Conservation (phyloP, 2,888 invertebrate species). For the Argyresthia albistria region DNA sequence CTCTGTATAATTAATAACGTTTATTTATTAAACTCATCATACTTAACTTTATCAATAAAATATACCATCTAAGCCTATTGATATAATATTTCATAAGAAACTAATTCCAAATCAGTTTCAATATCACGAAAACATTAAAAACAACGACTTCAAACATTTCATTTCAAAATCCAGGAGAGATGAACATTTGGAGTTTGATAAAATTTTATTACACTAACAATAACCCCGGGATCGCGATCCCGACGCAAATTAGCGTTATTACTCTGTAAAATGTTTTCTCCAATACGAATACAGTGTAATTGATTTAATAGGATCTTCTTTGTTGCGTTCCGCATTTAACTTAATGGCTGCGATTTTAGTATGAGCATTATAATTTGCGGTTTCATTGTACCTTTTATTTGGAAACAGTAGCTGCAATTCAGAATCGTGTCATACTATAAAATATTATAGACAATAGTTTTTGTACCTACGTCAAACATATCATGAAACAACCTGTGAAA, state of each 20-base stretch:
- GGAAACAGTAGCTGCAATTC: background rate
- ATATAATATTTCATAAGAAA: background rate
- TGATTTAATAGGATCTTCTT: slow-evolving; percentile 53
- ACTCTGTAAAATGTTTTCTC: slow-evolving; percentile 36
- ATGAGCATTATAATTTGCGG: no score
- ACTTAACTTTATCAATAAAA: no score
- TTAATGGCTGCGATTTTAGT: background rate
- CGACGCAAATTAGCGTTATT: slow-evolving; percentile 51
- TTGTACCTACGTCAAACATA: no score
- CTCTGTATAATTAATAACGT: no score
- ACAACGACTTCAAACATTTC: no score
- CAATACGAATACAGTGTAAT: slow-evolving; percentile 46
- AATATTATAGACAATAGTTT: no score
- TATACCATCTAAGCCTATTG: no score
- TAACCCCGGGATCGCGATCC: slow-evolving; percentile 19
- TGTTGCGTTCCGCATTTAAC: slow-evolving; percentile 19
- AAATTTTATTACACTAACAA: slow-evolving; percentile 49
- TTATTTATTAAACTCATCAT: no score
- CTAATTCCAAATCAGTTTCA: background rate
- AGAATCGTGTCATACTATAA: no score
- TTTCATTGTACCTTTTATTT: background rate
- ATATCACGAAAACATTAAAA: background rate
- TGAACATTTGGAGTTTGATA: slow-evolving; percentile 37
- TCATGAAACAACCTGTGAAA: no score
- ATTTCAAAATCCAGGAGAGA: slow-evolving; percentile 19